These are phyloP conservation scores for Piaya cayana DNA, from an alignment of 2,113 vertebrate genomes.

Conservation along the genomic window DNA sequence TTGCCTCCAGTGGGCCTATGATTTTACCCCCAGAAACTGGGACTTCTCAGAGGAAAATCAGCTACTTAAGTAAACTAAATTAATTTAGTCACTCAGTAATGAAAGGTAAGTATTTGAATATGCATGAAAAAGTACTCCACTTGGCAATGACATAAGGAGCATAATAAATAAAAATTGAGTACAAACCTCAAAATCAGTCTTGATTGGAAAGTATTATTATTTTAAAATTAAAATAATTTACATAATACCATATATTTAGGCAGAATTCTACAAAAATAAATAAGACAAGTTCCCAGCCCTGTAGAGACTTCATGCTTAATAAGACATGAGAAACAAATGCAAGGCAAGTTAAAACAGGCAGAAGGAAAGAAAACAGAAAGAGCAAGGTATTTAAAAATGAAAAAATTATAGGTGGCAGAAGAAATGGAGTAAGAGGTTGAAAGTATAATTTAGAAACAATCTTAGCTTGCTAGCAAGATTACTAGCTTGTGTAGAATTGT, in stretches of 20 bases:
- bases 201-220: constrained; percentile 11
- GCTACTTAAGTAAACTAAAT: neutral
- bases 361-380: neutral
- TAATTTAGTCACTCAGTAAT: neutral
- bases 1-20: neutral
- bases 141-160: neutral
- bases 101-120: constrained; percentile 17
- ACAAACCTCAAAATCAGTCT: neutral
- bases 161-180: constrained; percentile 17
- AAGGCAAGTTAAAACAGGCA: neutral
- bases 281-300: neutral
- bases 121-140: neutral
- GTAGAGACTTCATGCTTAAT: constrained; percentile 19
- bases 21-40: neutral
- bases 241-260: neutral
- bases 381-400: neutral
- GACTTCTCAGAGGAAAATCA: neutral
- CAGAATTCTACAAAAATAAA: neutral
- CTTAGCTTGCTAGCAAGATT: neutral
- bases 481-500: neutral
- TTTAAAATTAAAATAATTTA: constrained; percentile 9
- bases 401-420: neutral
- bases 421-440: neutral
- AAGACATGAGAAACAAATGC: neutral
- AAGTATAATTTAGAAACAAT: neutral